Base-by-base conservation (phyloP, 2,797 vertebrate genomes). In the Columba guinea region DNA sequence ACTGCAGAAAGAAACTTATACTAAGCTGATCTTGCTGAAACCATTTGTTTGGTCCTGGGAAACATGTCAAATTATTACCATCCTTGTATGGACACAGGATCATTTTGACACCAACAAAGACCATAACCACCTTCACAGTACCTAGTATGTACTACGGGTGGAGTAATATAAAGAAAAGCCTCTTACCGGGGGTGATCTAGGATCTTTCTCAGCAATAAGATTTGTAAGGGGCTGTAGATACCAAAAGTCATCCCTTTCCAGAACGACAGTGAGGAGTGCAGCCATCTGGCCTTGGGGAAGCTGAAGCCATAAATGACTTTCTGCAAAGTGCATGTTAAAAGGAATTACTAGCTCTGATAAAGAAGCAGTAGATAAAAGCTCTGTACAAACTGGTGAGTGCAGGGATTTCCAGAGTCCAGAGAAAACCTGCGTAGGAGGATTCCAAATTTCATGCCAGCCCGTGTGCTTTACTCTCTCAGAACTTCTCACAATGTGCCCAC, bases 281-380 rank as follows among this genome's bases (percentile, higher is more conserved):
- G 71, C 78, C 48, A 41, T 78, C 73, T 95, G 79, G 75, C 89
- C 89, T 68, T 60, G 37, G 65, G 62, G 59, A 73, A 70, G 27
- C 48, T 69, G 82, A 75, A 87, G 65, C 51, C 53, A 62, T 89
- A 81, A 90, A 94, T 53, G 59, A 79, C 44, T 89, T 75, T 51
- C 44, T 84, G 67, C 86, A 76, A 93, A 86, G 52, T 46, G 18
- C 63, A 27, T 4, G 10, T 51, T 77, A 28, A 79, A 83, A 90
- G 52, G 70, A 93, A 60, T 27, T 0, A 34, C 51, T 58, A 62
- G n/a, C 39, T 69, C 74, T 87, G 80, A 81, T 76, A 81, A 89
- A 90, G 77, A 74, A 84, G 67, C 11, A 16, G 63, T 24, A 91
- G 88, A 90, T 81, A 82, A 91, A 83, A 90, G 32, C 77, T 69